Evolutionary conservation across 2,888 invertebrate genomes (phyloP), one percentile per base, ranked within the genome.

Genomic region (Prostheceraeus crozeri): DNA sequence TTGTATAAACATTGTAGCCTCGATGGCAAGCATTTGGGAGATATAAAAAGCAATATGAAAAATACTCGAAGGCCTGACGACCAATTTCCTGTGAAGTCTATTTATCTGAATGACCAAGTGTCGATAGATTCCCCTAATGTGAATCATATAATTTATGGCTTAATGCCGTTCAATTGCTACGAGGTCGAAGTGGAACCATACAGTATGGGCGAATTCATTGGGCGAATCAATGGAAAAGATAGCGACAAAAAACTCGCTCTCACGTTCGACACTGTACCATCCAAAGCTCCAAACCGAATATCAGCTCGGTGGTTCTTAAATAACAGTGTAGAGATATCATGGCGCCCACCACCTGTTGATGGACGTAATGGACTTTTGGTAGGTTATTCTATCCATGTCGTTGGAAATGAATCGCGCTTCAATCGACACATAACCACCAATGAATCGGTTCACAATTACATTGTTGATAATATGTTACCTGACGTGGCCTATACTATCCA

Each of bases 151-250:
- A 57, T 59, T 19, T n/a, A 59, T n/a, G 28, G 57, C 4, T 33
- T 59, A 4, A 16, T 57, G n/a, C 59, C 59, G 21, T 59, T 59
- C 28, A 40, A 57, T 19, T 59, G 59, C 35, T 59, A 59, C 27
- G 52, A 57, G 11, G 33, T 59, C 4, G 21, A 56, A 11, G 59
- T 59, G 3, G 31, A 59, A 35, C 54, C 59, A 3, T 58, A 35
- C 35, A 31, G 30, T 25, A 54, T 57, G 4, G 27, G 23, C 4
- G 14, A 21, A 2, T 28, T 16, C 23, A 46, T 21, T 28, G 57
- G 57, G 25, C 36, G 31, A 8, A 19, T 57, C 11, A 25, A 16
- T 16, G 57, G 57, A 3, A 35, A 19, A 19, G 46, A 40, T 10
- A 59, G 59, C 27, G 31, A 58, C 23, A 14, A 53, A n/a, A 59